Evolutionary conservation across 2,888 invertebrate species (phyloP).

Genomic region (Caenorhabditis parvicauda): DNA sequence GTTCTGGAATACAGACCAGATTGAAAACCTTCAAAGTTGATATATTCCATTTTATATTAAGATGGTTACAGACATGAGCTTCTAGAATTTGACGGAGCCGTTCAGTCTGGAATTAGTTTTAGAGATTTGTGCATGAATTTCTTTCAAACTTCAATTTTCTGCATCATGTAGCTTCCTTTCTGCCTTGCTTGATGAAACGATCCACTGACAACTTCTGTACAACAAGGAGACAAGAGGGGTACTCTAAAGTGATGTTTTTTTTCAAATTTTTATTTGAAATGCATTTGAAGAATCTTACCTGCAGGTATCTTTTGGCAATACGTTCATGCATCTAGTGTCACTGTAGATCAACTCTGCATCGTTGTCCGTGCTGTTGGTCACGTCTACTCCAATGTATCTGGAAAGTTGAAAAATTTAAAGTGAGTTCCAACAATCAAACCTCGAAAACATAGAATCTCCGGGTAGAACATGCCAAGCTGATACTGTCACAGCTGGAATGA

Average conservation of each 20-base stretch:
- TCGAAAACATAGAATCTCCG: constrained; percentile 45
- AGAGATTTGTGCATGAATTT: neutral
- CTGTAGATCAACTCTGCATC: constrained; percentile 59
- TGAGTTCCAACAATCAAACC: constrained; percentile 14
- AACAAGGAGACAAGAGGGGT: constrained; percentile 61
- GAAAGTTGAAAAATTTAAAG: neutral
- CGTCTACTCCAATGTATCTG: constrained; percentile 58
- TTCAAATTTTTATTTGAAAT: neutral
- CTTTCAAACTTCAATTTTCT: constrained; percentile 45
- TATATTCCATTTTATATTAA: constrained; percentile 58
- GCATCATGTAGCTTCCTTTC: constrained; percentile 58
- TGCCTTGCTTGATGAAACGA: constrained; percentile 54
- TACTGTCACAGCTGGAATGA: constrained; percentile 61
- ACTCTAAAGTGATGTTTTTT: constrained; percentile 34
- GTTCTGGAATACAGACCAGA: neutral
- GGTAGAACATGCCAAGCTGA: constrained; percentile 59
- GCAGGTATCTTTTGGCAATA: constrained; percentile 59
- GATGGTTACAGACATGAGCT: constrained; percentile 52
- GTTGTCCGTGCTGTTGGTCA: constrained; percentile 55
- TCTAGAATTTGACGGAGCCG: constrained; percentile 49
- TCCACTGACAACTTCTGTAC: constrained; percentile 50
- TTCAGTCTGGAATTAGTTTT: constrained; percentile 16
- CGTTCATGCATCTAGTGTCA: constrained; percentile 43
- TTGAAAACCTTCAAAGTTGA: constrained; percentile 39
- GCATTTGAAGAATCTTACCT: constrained; percentile 33